A percentile compares a stretch with the other conserved stretches of the same genome.
Evolutionary conservation across 2,113 vertebrate genomes (phyloP).

Genomic region (Xiphias gladius): DNA sequence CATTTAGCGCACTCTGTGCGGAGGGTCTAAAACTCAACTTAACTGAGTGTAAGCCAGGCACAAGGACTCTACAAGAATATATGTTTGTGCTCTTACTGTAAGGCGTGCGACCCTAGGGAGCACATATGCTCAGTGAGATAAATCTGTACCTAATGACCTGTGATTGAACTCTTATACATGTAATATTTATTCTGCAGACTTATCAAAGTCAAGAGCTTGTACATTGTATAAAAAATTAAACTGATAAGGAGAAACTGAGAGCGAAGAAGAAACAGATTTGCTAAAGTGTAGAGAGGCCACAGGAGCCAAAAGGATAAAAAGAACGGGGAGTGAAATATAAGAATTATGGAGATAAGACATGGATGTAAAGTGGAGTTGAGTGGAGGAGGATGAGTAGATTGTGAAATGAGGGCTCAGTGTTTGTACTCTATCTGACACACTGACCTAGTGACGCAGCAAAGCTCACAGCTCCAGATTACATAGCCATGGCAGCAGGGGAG

Average conservation of each 20-base stretch:
- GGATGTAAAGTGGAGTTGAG: conserved; percentile 14
- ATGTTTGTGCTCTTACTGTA: not conserved
- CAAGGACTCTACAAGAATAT: not conserved
- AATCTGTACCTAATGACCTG: conserved; percentile 42
- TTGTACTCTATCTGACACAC: conserved; percentile 68
- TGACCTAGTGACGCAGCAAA: conserved; percentile 75
- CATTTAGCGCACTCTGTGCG: not conserved
- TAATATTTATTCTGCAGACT: conserved; percentile 30
- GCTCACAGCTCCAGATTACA: conserved; percentile 73
- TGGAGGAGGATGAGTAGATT: conserved; percentile 30
- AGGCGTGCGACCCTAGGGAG: conserved; percentile 7
- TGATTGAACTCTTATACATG: conserved; percentile 41
- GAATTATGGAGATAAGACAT: not conserved
- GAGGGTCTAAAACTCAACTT: not conserved
- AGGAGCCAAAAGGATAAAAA: conserved; percentile 14
- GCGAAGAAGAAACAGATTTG: conserved; percentile 22
- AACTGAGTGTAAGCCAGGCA: not conserved
- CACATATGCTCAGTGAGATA: conserved; percentile 8
- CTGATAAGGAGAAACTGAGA: conserved; percentile 34
- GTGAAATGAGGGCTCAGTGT: conserved; percentile 33
- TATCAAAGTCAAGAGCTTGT: conserved; percentile 36
- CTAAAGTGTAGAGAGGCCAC: not conserved
- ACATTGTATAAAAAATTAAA: conserved; percentile 35
- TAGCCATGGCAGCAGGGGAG: conserved; percentile 19
- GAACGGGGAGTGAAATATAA: not conserved